Percentiles rank a stretch among this genome's conserved stretches.
phyloP scores from a whole-genome alignment of 1,140 invertebrate species.

The Potamilus streckersoni region DNA sequence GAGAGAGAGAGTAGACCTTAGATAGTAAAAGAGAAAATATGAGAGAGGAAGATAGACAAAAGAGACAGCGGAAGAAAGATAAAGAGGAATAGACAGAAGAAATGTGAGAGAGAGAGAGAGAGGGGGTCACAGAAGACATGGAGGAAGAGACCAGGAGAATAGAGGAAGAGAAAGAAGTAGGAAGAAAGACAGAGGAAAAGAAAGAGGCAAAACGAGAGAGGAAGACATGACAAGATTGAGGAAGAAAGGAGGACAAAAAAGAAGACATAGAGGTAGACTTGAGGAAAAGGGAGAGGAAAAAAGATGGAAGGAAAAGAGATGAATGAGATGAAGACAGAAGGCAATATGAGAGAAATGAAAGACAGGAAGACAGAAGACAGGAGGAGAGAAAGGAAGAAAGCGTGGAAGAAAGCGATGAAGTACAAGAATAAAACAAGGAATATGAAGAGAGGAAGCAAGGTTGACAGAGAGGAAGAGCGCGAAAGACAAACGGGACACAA shows the following conservation, averaged over 20 bases:
- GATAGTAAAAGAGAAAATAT: too few species aligned
- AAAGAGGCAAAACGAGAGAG: neutral
- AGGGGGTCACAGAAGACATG: neutral
- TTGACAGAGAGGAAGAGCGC: conserved; percentile 6
- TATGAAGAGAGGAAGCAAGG: conserved; percentile 41
- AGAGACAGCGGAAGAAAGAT: neutral
- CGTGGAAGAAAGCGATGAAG: conserved; percentile 72
- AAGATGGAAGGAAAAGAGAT: too few species aligned
- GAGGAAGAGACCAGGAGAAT: neutral
- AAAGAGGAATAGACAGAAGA: too few species aligned
- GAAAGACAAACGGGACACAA: neutral
- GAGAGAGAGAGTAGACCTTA: too few species aligned
- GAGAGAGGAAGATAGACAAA: too few species aligned
- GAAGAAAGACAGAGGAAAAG: neutral
- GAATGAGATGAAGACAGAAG: too few species aligned
- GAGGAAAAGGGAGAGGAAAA: too few species aligned
- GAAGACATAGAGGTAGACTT: too few species aligned
- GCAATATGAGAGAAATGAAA: too few species aligned
- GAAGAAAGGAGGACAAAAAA: too few species aligned
- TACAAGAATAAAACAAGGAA: conserved; percentile 64
- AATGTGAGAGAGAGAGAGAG: too few species aligned
- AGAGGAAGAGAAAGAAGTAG: conserved; percentile 3
- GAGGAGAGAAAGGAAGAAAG: conserved; percentile 80
- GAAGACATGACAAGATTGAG: conserved; percentile 80
- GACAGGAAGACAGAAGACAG: too few species aligned